These are phyloP conservation scores for Acholoe squamosa DNA, from an alignment of 2,888 invertebrate genomes.

Conservation along the genomic window DNA sequence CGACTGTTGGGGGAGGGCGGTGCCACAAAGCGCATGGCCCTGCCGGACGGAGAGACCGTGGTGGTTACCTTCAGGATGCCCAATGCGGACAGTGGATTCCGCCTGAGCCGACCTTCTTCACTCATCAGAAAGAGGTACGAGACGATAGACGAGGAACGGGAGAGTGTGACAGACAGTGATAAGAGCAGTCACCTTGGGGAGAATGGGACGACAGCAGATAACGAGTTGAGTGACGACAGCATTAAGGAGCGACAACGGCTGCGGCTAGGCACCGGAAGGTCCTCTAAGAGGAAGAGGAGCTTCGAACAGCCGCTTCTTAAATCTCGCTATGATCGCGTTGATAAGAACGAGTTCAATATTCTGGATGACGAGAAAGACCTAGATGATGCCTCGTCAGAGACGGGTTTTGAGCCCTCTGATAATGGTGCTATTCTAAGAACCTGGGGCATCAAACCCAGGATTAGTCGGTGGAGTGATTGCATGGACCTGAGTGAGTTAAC, in stretches of 20 bases:
- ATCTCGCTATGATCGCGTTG: slow-evolving; percentile 19
- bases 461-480: slow-evolving; percentile 53
- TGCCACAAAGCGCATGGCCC: slow-evolving; percentile 44
- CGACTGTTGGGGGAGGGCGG: slow-evolving; percentile 39
- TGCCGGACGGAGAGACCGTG: slow-evolving; percentile 52
- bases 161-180: slow-evolving; percentile 56
- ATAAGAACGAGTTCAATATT: slow-evolving; percentile 55
- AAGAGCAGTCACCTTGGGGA: slow-evolving; percentile 58
- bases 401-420: slow-evolving; percentile 46
- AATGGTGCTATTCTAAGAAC: slow-evolving; percentile 40
- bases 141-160: slow-evolving; percentile 54
- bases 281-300: slow-evolving; percentile 26
- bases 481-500: slow-evolving; percentile 53
- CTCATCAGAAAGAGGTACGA: slow-evolving; percentile 36
- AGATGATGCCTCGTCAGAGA: slow-evolving; percentile 49
- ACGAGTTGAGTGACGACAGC: slow-evolving; percentile 53
- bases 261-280: slow-evolving; percentile 8
- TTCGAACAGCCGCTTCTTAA: slow-evolving; percentile 43
- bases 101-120: background rate
- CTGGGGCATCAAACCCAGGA: slow-evolving; percentile 52
- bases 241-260: slow-evolving; percentile 37
- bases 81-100: background rate
- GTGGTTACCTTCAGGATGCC: slow-evolving; percentile 56
- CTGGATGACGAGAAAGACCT: slow-evolving; percentile 36
- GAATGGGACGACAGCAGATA: slow-evolving; percentile 58